Base-by-base conservation (phyloP, 2,888 invertebrate genomes). In the Parnassius smintheus region DNA sequence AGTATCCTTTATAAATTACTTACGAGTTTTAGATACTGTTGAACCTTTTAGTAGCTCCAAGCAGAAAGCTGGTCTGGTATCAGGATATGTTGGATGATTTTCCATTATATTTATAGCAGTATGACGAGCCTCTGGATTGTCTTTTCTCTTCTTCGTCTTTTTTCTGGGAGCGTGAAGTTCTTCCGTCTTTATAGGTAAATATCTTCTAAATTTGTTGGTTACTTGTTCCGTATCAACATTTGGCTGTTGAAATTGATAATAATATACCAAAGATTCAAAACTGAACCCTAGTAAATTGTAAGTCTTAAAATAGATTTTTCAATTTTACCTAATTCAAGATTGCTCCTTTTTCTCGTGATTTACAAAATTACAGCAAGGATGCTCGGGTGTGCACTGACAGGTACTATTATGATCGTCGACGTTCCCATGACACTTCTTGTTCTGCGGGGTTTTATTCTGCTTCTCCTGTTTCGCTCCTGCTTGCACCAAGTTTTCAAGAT, bases 301-400 rank as follows among this genome's bases (percentile, higher is more conserved):
- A 35, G 7, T 35, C 4, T 35, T 35, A 35, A 35, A 35, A 4
- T 35, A 35, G 35, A 35, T 35, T 35, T 35, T 35, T 35, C 35
- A 35, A 35, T 35, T 12, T 46, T 7, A 11, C 46, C 12, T 12
- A 7, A 7, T 46, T 46, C n/a, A 46, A 46, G 12, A 46, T 12
- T 46, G 46, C 2, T n/a, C 12, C 7, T 46, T 22, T 48, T 56
- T 57, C 9, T 50, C 49, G 2, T 25, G 25, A 10, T 62, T 58
- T 25, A 58, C 59, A 2, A 53, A 12, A 1, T 69, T 53, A 61
- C 73, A 73, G 64, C 76, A 75, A 9, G 73, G 72, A 0, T 71
- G 68, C 0, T 75, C 66, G 0, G 57, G 60, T 2, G 64, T 57
- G 42, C 72, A 68, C 18, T 62, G 63, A 46, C 63, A 63, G 18